Conservation (phyloP, 2,888 invertebrate species). For the Oscheius sp. region DNA sequence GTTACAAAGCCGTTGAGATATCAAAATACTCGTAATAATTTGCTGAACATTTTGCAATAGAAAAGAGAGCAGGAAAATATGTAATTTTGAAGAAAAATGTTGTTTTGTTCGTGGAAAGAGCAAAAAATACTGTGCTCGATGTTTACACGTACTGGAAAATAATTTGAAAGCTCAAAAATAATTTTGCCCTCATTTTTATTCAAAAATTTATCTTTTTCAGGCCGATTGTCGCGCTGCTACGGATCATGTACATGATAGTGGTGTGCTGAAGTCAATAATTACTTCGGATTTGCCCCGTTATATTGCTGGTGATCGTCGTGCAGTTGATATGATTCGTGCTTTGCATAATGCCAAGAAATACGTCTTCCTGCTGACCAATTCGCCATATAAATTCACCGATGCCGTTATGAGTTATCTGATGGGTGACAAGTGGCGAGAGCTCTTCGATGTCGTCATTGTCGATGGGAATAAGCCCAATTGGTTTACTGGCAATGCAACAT, state of each 20-base stretch:
- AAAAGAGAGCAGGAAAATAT: too few species aligned
- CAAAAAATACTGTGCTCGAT: too few species aligned
- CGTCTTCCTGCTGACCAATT: conserved; percentile 94
- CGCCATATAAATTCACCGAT: conserved; percentile 93
- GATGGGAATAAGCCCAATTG: conserved; percentile 96
- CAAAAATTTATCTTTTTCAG: too few species aligned
- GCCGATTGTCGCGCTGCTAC: conserved; percentile 95
- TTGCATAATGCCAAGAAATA: conserved; percentile 91
- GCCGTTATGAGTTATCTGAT: conserved; percentile 79
- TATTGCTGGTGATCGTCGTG: conserved; percentile 83
- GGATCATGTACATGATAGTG: conserved; percentile 82
- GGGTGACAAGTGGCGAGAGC: conserved; percentile 85
- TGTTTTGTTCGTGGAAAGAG: too few species aligned
- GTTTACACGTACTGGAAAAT: too few species aligned
- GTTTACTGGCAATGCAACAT: conserved; percentile 92
- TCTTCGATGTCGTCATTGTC: conserved; percentile 96
- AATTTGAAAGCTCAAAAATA: too few species aligned
- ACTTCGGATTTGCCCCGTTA: conserved; percentile 89
- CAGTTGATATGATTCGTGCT: conserved; percentile 88
- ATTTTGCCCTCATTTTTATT: too few species aligned
- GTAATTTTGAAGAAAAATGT: too few species aligned
- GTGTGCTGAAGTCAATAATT: conserved; percentile 89
- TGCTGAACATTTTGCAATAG: too few species aligned
- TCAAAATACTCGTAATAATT: too few species aligned
- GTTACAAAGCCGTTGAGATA: too few species aligned